phyloP scores from a whole-genome alignment of 2,888 invertebrate genomes.

The Diaphora mendica region DNA sequence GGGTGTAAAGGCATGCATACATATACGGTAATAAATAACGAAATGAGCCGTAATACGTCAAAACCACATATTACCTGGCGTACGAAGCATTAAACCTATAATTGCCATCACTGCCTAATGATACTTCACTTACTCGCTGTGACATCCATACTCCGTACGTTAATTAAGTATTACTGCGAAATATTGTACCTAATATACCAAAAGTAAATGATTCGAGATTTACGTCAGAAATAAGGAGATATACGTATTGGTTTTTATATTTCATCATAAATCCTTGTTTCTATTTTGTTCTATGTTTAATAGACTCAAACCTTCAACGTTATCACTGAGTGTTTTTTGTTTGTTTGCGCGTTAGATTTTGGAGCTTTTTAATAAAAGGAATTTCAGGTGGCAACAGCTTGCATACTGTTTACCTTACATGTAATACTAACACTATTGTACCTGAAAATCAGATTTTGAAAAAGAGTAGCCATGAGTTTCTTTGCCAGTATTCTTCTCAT shows the following conservation, averaged over 20 bases:
- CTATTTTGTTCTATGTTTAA: no score
- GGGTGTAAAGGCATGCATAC: neutral
- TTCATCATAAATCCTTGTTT: neutral
- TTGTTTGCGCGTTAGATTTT: no score
- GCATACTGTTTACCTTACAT: no score
- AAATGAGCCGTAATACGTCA: constrained; percentile 12
- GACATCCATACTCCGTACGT: constrained; percentile 18
- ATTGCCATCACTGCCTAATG: constrained; percentile 20
- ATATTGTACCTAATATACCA: constrained; percentile 13
- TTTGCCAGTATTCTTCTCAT: no score
- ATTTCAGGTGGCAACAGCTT: no score
- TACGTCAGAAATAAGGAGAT: neutral
- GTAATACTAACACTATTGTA: no score
- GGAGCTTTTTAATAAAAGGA: no score
- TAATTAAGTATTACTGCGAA: constrained; percentile 15
- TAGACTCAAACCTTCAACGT: no score
- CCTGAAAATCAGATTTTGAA: no score
- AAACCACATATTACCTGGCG: constrained; percentile 12
- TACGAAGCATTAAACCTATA: constrained; percentile 16
- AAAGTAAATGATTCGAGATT: neutral
- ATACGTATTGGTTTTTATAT: neutral
- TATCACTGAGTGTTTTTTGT: no score
- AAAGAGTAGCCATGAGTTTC: no score
- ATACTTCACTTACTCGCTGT: constrained; percentile 15
- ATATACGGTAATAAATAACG: neutral